Evolutionary conservation across 2,888 invertebrate genomes (phyloP), one percentile per base, ranked within the genome.

Genomic region (Parthenolecanium corni): DNA sequence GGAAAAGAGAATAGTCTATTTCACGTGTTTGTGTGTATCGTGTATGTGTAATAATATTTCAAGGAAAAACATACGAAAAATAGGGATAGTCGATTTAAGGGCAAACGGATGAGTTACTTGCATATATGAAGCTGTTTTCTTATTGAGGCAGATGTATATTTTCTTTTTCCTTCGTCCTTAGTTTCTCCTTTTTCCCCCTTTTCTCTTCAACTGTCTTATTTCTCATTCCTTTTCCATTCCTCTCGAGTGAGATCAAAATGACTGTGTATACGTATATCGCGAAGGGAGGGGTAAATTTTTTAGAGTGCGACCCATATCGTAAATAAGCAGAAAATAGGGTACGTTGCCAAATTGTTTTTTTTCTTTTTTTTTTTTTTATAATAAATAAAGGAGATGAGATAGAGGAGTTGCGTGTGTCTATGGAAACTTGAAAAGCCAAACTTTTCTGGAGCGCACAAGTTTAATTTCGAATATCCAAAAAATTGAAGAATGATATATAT

Each of bases 251-350:
- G 47, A 58, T 31, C n/a, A 47, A 46, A 31, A 31, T 9, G 31
- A 31, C 4, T n/a, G n/a, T 31, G 9, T 31, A 31, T 31, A 6
- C 31, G 31, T 31, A 31, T n/a, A n/a, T n/a, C n/a, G n/a, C 24
- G 31, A 56, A 36, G 31, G 25, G 21, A 20, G 36, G 49, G 24
- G 42, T 24, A 58, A 46, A 58, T 58, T 58, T 58, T 58, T 58
- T 44, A 44, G 58, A 47, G 36, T 44, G 58, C 58, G 58, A 58
- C 58, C 58, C 58, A 58, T 58, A 58, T 58, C 58, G 58, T 58
- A 58, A 58, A 58, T 47, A 58, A 58, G 58, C 58, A 47, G 58
- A 58, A 58, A 58, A 58, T 47, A 47, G 58, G 58, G 58, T 58
- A 47, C 36, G 58, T 58, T 58, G 58, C 58, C 58, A 58, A 58